Evolutionary conservation across 2,797 vertebrate species (phyloP).

Genomic region (Pampus argenteus): DNA sequence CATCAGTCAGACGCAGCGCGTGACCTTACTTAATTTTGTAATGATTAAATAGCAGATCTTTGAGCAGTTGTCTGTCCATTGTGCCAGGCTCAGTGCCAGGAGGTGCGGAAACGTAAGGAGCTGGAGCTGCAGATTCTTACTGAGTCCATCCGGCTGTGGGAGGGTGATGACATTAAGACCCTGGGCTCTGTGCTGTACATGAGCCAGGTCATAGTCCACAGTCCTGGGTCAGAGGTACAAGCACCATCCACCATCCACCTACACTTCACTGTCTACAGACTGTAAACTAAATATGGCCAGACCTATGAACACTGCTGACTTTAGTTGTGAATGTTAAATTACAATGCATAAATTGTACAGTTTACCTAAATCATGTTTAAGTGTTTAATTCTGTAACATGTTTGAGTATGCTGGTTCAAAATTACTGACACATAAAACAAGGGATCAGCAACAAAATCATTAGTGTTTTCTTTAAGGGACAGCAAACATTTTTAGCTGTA

Average conservation of each 20-base stretch:
- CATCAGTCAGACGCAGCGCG: not conserved
- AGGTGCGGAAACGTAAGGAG: conserved; percentile 96
- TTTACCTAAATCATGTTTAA: not conserved
- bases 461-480: not conserved
- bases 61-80: conserved; percentile 10
- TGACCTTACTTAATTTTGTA: not conserved
- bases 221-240: conserved; percentile 92
- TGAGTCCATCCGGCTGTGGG: conserved; percentile 96
- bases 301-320: not conserved
- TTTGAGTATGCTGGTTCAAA: not conserved
- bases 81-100: conserved; percentile 94
- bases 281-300: not conserved
- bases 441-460: conserved; percentile 1
- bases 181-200: conserved; percentile 94
- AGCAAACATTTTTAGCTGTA: not conserved
- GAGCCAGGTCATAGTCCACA: conserved; percentile 96
- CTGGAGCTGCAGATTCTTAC: conserved; percentile 97
- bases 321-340: not conserved
- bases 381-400: not conserved
- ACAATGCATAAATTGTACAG: not conserved
- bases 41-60: not conserved
- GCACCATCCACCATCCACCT: not conserved
- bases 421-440: not conserved
- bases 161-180: conserved; percentile 96
- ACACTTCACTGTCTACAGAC: not conserved